Percentiles rank a stretch among this genome's conserved stretches.
phyloP scores from a whole-genome alignment of 64 coral and sea anemone genomes.

The Pocillopora verrucosa region DNA sequence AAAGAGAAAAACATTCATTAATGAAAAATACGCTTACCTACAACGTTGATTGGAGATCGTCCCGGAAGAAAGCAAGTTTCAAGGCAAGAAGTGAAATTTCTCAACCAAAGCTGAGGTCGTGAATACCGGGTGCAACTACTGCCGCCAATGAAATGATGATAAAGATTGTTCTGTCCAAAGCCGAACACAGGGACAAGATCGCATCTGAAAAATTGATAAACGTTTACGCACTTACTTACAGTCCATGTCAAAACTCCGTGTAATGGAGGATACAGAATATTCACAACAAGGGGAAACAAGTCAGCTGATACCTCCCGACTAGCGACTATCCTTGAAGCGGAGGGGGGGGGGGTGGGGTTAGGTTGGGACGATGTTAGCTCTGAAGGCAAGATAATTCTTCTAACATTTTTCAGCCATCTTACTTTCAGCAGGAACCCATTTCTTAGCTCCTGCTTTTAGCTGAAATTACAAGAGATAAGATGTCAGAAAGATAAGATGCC shows the following conservation, averaged over 20 bases:
- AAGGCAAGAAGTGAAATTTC: slow-evolving; percentile 21
- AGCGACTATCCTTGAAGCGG: too few relatives aligned
- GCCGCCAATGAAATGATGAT: background rate
- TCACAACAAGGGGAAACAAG: too few relatives aligned
- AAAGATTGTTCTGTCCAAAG: slow-evolving; percentile 70
- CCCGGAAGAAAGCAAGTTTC: slow-evolving; percentile 35
- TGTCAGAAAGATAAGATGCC: too few relatives aligned
- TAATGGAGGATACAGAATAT: background rate
- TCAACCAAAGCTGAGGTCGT: slow-evolving; percentile 28
- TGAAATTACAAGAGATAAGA: too few relatives aligned
- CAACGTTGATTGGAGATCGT: slow-evolving; percentile 55
- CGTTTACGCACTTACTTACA: background rate
- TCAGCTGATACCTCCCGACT: too few relatives aligned
- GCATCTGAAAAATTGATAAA: background rate
- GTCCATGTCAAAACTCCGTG: too few relatives aligned
- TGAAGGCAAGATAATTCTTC: too few relatives aligned
- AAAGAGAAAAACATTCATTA: too few relatives aligned
- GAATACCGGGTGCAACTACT: slow-evolving; percentile 18
- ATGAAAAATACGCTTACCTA: slow-evolving; percentile 21
- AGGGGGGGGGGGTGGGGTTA: background rate
- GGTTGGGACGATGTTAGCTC: too few relatives aligned
- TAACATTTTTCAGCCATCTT: too few relatives aligned
- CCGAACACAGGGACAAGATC: slow-evolving; percentile 56
- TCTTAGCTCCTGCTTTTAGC: too few relatives aligned
- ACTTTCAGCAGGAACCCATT: too few relatives aligned